Base-by-base conservation (phyloP, 2,797 vertebrate species). In the Poecilia wingei region DNA sequence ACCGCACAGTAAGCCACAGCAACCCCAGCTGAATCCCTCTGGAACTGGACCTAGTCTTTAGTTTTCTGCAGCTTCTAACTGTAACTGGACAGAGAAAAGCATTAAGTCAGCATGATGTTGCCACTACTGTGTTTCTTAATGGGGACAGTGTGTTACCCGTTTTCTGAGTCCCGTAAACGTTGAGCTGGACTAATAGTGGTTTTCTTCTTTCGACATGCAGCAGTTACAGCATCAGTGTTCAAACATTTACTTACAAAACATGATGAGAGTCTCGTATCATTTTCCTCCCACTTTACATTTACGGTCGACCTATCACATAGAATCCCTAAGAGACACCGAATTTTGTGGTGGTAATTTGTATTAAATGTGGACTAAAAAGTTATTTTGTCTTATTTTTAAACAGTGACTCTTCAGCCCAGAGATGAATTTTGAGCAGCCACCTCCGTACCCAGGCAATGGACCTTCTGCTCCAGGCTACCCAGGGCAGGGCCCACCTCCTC, bases 401-500 rank as follows among this genome's bases (percentile, higher is more conserved):
- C 96, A 96, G 95, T 86, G 79, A 92, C 79, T 72, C 28, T 82
- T 76, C 10, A 86, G 73, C 87, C 80, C 78, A 85, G 77, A 84
- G 92, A 98, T 98, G 97, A 98, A 95, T 91, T 97, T 95, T 88
- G 97, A 97, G 87, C 97, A 98, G 79, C 98, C 98, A 55, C 97
- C 98, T 45, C 98, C 98, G 0, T 98, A 99, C 92, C 87, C 97
- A 0, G 97, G 96, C 84, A 95, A 93, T 0, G 96, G 95, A 46
- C 95, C 97, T 0, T 88, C 90, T 0, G 97, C 96, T 86, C 97
- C 97, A 20, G 91, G 92, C 73, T 98, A 98, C 87, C 97, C 97
- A 3, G 94, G 92, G 16, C 94, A 97, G 66, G 93, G 89, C 45
- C 96, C 96, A 57, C 96, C 97, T 14, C 88, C 86, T 3, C 93